Evolutionary conservation across 2,888 invertebrate species (phyloP).

Genomic region (Drosophila nr. perissopoda): DNA sequence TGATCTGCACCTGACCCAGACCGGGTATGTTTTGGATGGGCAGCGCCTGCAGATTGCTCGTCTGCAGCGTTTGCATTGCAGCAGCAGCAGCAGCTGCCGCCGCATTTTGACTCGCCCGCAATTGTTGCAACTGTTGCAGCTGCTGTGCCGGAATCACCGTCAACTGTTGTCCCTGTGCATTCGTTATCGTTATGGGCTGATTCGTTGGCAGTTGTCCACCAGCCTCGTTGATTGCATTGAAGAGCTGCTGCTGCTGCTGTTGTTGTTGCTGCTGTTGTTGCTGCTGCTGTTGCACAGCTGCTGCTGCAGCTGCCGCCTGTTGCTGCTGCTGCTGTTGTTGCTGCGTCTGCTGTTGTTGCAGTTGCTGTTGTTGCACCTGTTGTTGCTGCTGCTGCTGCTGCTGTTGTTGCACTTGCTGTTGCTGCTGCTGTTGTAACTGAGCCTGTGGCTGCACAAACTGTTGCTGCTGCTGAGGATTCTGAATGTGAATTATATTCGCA

Average conservation of each 20-base stretch:
- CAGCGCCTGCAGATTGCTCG: constrained; percentile 87
- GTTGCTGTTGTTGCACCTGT: constrained; percentile 48
- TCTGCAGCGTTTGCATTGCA: constrained; percentile 77
- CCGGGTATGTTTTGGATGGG: constrained; percentile 92
- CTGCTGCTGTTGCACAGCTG: constrained; percentile 50
- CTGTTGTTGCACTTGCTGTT: constrained; percentile 65
- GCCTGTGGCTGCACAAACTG: constrained; percentile 47
- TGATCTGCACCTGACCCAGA: constrained; percentile 90
- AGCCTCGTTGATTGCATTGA: constrained; percentile 80
- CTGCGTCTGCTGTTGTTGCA: constrained; percentile 45
- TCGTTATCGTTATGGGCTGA: constrained; percentile 90
- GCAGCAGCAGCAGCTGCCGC: constrained; percentile 62
- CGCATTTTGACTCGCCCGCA: constrained; percentile 62
- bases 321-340: constrained; percentile 49
- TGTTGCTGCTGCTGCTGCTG: constrained; percentile 72
- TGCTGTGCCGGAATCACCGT: constrained; percentile 92
- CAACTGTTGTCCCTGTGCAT: constrained; percentile 92
- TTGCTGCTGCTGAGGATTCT: constrained; percentile 77
- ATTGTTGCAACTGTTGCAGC: constrained; percentile 85
- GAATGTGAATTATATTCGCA: constrained; percentile 84
- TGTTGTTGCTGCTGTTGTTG: constrained; percentile 65
- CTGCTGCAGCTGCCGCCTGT: constrained; percentile 50
- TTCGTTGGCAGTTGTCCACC: constrained; percentile 83
- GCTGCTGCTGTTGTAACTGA: constrained; percentile 66
- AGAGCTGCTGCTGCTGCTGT: constrained; percentile 80